Evolutionary conservation across 2,797 vertebrate genomes (phyloP).

Genomic region (Gymnocypris eckloni): DNA sequence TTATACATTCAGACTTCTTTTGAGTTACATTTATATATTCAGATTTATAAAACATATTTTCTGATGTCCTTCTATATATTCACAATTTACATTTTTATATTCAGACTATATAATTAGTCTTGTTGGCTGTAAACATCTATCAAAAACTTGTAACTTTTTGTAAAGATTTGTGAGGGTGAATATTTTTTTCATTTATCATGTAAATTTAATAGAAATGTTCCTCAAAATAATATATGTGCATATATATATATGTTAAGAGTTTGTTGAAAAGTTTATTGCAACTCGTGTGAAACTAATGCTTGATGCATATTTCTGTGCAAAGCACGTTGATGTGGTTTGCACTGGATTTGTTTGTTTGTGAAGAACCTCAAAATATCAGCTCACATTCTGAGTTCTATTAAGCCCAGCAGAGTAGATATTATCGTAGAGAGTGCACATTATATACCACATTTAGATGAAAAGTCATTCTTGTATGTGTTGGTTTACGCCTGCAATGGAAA

Average conservation of each 20-base stretch:
- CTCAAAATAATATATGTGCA: too few species aligned
- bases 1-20: too few species aligned
- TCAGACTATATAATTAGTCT: too few species aligned
- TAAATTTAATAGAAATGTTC: too few species aligned
- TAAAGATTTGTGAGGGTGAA: too few species aligned
- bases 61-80: too few species aligned
- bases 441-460: background rate
- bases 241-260: background rate
- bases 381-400: background rate
- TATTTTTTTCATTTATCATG: too few species aligned
- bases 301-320: background rate
- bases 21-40: too few species aligned
- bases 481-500: background rate
- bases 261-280: background rate
- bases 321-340: background rate
- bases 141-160: too few species aligned
- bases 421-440: background rate
- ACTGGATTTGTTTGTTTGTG: conserved; percentile 7
- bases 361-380: background rate
- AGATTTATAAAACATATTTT: too few species aligned
- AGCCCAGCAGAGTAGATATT: conserved; percentile 10
- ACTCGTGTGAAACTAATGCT: background rate
- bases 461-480: background rate
- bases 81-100: too few species aligned
- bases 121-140: too few species aligned